A percentile compares a stretch with the other conserved stretches of the same genome.
Conservation (phyloP, 1,140 invertebrate genomes). For the Caenorhabditis elegans region WBcel235 BX284605.5:10169001-10169500, state of each 20-base stretch:
- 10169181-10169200: too few species aligned
- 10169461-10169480: constrained; percentile 29
- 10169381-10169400: neutral
- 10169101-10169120: too few species aligned
- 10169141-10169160: too few species aligned
- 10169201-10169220: too few species aligned
- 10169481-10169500: neutral
- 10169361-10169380: constrained; percentile 24
- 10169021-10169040: too few species aligned
- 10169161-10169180: too few species aligned
- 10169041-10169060: too few species aligned
- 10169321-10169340: neutral
- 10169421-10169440: constrained; percentile 26
- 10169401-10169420: constrained; percentile 15
- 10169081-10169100: too few species aligned
- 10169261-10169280: constrained; percentile 34
- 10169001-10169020: too few species aligned
- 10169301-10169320: neutral
- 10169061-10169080: too few species aligned
- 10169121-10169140: too few species aligned
- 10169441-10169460: constrained; percentile 33
- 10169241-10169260: constrained; percentile 24
- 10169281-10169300: constrained; percentile 3
- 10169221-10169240: neutral
- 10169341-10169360: neutral